Percentiles rank a stretch among this genome's conserved stretches.
These are phyloP conservation scores for Nematostella vectensis DNA, from an alignment of 92 coral and sea anemone genomes.

Conservation along the genomic window DNA sequence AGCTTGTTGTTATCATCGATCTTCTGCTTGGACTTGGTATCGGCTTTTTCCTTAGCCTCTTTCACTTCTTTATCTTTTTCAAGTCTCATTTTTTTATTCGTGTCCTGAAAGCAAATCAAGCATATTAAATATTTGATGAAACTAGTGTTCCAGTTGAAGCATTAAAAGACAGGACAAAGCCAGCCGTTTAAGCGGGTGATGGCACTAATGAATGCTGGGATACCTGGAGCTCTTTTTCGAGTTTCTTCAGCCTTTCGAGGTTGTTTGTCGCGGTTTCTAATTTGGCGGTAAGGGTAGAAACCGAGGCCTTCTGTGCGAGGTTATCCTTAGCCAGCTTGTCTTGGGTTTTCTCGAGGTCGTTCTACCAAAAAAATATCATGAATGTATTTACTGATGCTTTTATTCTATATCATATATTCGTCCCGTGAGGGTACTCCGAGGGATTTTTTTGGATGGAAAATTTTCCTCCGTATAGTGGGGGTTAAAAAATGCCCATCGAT, in stretches of 20 bases:
- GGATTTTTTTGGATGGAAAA: too few relatives aligned
- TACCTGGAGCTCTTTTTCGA: slow-evolving; percentile 87
- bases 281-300: slow-evolving; percentile 67
- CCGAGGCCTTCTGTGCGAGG: slow-evolving; percentile 54
- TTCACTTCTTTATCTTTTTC: slow-evolving; percentile 88
- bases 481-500: too few relatives aligned
- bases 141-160: too few relatives aligned
- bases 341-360: slow-evolving; percentile 57
- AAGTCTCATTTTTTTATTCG: slow-evolving; percentile 62
- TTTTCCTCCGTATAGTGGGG: too few relatives aligned
- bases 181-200: too few relatives aligned
- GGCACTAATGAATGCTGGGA: too few relatives aligned
- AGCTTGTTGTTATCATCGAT: slow-evolving; percentile 87
- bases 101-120: slow-evolving; percentile 35
- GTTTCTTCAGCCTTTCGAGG: slow-evolving; percentile 71
- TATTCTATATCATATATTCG: too few relatives aligned
- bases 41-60: slow-evolving; percentile 68
- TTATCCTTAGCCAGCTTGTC: slow-evolving; percentile 60
- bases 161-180: too few relatives aligned
- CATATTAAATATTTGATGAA: too few relatives aligned
- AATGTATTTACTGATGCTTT: too few relatives aligned
- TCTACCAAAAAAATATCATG: slow-evolving; percentile 29
- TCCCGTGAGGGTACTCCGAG: too few relatives aligned
- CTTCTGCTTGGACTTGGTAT: slow-evolving; percentile 78
- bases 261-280: slow-evolving; percentile 66